Base-by-base conservation (phyloP, 2,797 vertebrate species). In the Crypturellus tataupa region DNA sequence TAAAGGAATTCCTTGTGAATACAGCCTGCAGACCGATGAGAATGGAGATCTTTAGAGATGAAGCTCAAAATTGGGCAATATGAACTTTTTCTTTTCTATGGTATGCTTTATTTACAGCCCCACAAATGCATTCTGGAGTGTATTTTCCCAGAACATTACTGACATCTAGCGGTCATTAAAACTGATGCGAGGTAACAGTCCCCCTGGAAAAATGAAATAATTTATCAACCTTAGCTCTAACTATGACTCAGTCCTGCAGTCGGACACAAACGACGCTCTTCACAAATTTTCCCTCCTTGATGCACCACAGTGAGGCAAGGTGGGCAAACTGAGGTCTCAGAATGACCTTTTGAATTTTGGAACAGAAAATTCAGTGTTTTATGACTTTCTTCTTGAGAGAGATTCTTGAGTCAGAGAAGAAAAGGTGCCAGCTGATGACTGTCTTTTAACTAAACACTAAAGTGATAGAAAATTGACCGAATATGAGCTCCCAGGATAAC, bases 101-200 rank as follows among this genome's bases (percentile, higher is more conserved):
- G 9, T 31, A 62, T 69, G 46, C 37, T 72, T 96, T 96, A 96
- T 94, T 97, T 89, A 87, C 96, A 95, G 95, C 97, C 97, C 93
- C 92, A 97, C 46, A 97, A 97, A 96, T 90, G 65, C 56, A 56
- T 11, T 8, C 15, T 5, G 55, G 5, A 7, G 3, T 15, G 51
- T 39, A 70, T 92, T 97, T 96, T 93, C 31, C 25, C 95, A 95
- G 94, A 90, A 37, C 85, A 67, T 89, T 89, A 84, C 92, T 97
- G 98, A 95, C 98, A 97, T 92, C 98, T 98, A 97, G 97, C 2
- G 97, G 94, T 69, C 75, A 3, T 11, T 65, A 12, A 39, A 39
- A 20, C 62, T 29, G 82, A 51, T 47, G 42, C 51, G 56, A 70
- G n/a, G 25, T 24, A 31, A 20, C 19, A 19, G 7, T 39, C 68